Evolutionary conservation across 2,888 invertebrate species (phyloP), one percentile per base, ranked within the genome.

Genomic region (Cepaea hortensis): DNA sequence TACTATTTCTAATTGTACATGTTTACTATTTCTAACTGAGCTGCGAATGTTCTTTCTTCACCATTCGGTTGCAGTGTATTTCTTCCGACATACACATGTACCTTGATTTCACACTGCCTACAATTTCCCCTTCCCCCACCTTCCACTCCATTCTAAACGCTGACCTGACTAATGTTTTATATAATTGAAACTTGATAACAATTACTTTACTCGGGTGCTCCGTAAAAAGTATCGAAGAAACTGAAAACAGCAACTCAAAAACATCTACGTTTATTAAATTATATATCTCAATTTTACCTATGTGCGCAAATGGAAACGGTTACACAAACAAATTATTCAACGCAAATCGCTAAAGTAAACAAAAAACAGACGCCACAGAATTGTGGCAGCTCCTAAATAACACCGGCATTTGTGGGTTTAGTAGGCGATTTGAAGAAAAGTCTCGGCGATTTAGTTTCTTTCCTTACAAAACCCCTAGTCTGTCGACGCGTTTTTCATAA

Each of bases 271-370:
- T n/a, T n/a, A 77, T 23, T 55, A 55, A 77, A 77, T 77, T 70
- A 81, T 81, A 70, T 50, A 81, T 81, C 81, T 81, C 81, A 81
- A 81, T 81, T 81, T 81, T 50, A 23, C 50, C 50, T 50, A n/a
- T 15, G 50, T 23, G 11, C n/a, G 70, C 18, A 81, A 70, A 23
- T 70, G n/a, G 50, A 70, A 23, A 68, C 70, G 20, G n/a, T 35
- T 81, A 35, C 15, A 48, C 65, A 81, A 81, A 81, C 81, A 81
- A 72, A 68, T 81, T 81, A 81, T 81, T 81, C 73, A 83, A 83
- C 20, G 75, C 46, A 83, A 62, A 73, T 83, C 75, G 62, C 75
- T 46, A 15, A 23, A 55, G 62, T 13, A 73, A 75, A 83, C 46
- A 61, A 3, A 75, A 75, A 73, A 83, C 83, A 73, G n/a, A 62